These are phyloP conservation scores for Marisa cornuarietis DNA, from an alignment of 1,140 invertebrate genomes.

Conservation along the genomic window DNA sequence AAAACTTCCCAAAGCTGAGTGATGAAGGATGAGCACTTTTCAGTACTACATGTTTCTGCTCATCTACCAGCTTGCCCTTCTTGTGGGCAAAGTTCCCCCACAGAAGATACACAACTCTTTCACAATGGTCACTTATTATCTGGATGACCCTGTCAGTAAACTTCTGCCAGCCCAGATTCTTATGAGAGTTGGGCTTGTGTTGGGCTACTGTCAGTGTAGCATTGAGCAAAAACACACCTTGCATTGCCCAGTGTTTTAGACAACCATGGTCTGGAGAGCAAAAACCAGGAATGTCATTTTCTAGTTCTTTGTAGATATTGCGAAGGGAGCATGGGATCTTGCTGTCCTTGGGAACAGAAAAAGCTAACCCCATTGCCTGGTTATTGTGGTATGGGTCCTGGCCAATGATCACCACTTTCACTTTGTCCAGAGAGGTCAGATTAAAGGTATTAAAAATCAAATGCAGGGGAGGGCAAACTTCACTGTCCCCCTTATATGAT, in stretches of 20 bases:
- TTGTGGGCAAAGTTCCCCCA: constrained; percentile 78
- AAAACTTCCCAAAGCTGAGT: constrained; percentile 72
- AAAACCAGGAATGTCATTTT: constrained; percentile 70
- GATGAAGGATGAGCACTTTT: constrained; percentile 75
- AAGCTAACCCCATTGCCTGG: constrained; percentile 73
- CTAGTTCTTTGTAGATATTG: constrained; percentile 77
- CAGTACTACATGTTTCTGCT: constrained; percentile 70
- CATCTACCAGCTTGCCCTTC: constrained; percentile 71
- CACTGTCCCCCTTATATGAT: constrained; percentile 36
- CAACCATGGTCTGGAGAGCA: constrained; percentile 70
- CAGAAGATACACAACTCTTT: constrained; percentile 74
- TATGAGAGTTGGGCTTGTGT: constrained; percentile 74
- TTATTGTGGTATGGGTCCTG: constrained; percentile 76
- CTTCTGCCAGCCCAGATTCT: constrained; percentile 72
- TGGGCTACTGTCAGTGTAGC: constrained; percentile 74
- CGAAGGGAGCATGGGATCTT: constrained; percentile 72
- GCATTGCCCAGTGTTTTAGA: constrained; percentile 72
- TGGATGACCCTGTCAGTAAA: constrained; percentile 74
- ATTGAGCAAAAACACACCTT: constrained; percentile 76
- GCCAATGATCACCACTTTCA: constrained; percentile 70
- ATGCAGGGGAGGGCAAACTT: constrained; percentile 48
- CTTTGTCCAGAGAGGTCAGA: constrained; percentile 50
- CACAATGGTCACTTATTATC: constrained; percentile 52
- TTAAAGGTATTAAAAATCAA: constrained; percentile 54
- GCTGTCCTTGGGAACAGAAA: constrained; percentile 72